Conservation (phyloP, 2,797 vertebrate genomes). For the Yasuhikotakia modesta region DNA sequence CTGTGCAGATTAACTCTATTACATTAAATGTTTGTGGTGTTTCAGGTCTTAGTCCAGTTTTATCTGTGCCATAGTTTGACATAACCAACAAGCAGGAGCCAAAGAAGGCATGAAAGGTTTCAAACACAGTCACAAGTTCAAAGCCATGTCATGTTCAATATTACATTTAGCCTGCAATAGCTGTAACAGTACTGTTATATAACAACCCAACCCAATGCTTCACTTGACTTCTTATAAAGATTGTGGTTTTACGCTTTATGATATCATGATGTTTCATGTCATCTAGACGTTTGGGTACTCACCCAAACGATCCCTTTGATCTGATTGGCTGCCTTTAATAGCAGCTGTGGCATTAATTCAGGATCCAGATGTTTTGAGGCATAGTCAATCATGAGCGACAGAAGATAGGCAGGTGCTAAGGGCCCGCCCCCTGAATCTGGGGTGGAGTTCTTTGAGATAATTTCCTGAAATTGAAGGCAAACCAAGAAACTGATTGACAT, state of each 20-base stretch:
- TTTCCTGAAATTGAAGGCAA: conserved; percentile 76
- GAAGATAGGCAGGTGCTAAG: conserved; percentile 86
- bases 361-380: conserved; percentile 87
- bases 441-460: conserved; percentile 84
- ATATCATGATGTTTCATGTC: conserved; percentile 18
- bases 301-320: conserved; percentile 93
- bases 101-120: background rate
- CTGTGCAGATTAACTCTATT: conserved; percentile 12
- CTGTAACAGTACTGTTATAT: background rate
- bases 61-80: conserved; percentile 3
- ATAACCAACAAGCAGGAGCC: background rate
- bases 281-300: conserved; percentile 61
- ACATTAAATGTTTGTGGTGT: conserved; percentile 9
- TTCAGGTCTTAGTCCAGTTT: background rate
- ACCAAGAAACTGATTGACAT: conserved; percentile 14
- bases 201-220: conserved; percentile 7
- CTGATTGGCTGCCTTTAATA: conserved; percentile 87
- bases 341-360: conserved; percentile 83
- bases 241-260: too few species aligned
- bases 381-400: conserved; percentile 90
- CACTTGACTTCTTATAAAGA: background rate
- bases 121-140: background rate
- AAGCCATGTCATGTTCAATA: conserved; percentile 9
- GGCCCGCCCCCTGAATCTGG: conserved; percentile 75
- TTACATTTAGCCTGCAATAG: background rate